Conservation (phyloP, 2,888 invertebrate species). For the Phymatocera aterrima region DNA sequence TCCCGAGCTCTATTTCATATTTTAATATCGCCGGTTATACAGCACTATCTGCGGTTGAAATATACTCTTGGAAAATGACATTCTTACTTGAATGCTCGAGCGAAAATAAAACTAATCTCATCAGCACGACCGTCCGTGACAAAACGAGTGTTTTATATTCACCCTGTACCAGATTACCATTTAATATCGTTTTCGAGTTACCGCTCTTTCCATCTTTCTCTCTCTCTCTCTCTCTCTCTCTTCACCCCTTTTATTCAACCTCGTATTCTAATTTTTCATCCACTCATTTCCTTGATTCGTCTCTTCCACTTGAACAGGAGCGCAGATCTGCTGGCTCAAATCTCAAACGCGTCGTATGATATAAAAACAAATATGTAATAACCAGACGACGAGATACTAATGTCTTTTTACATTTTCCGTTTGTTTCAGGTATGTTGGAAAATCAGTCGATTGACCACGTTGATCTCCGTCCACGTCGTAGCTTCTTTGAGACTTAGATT, state of each 20-base stretch:
- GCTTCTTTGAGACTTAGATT: background rate
- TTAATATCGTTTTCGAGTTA: conserved; percentile 6
- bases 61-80: background rate
- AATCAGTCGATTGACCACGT: no score
- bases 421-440: no score
- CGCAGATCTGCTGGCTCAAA: no score
- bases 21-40: conserved; percentile 40
- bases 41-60: conserved; percentile 16
- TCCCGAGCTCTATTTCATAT: conserved; percentile 41
- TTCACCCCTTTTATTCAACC: background rate
- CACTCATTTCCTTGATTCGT: background rate
- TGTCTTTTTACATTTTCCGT: no score
- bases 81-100: conserved; percentile 9
- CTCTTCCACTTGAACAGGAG: background rate
- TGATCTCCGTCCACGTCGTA: background rate
- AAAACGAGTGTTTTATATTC: background rate
- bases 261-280: background rate
- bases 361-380: background rate
- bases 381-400: no score
- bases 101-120: conserved; percentile 38
- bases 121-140: conserved; percentile 9
- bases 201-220: no score
- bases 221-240: background rate
- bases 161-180: background rate
- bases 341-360: background rate